These are phyloP conservation scores for Cinclus mexicanus DNA, from an alignment of 2,113 vertebrate species.

Conservation along the genomic window DNA sequence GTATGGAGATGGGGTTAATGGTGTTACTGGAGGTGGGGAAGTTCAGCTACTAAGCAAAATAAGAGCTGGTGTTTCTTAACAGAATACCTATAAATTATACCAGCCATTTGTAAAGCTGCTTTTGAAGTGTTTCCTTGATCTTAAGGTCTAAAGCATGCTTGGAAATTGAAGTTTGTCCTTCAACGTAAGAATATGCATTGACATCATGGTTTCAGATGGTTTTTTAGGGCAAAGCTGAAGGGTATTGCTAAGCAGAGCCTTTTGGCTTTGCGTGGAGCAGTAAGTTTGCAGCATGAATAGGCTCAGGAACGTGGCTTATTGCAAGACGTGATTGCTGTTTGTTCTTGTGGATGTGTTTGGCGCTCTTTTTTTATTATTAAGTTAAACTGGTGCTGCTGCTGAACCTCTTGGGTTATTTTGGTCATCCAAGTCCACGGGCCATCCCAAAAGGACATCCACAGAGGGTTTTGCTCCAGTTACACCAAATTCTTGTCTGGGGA, in stretches of 20 bases:
- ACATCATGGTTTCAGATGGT: neutral
- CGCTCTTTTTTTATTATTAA: neutral
- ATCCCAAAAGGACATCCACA: neutral
- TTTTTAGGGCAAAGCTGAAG: neutral
- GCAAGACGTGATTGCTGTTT: rapidly evolving
- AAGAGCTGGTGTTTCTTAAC: neutral
- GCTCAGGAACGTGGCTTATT: neutral
- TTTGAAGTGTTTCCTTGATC: neutral
- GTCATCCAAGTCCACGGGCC: rapidly evolving
- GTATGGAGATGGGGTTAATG: neutral
- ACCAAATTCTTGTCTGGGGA: rapidly evolving
- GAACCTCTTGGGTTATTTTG: neutral
- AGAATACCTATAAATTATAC: neutral
- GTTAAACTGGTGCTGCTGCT: neutral
- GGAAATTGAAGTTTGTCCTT: neutral
- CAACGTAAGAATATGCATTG: neutral
- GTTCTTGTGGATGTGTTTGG: neutral
- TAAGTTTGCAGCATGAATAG: neutral
- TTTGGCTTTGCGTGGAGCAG: neutral
- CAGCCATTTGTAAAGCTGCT: neutral
- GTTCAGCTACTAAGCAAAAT: neutral
- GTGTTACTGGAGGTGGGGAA: neutral
- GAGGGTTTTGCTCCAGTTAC: neutral
- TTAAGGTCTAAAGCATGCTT: neutral
- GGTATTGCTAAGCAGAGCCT: neutral